phyloP scores from a whole-genome alignment of 2,113 vertebrate species.

The Microcebus ravelobensis region DNA sequence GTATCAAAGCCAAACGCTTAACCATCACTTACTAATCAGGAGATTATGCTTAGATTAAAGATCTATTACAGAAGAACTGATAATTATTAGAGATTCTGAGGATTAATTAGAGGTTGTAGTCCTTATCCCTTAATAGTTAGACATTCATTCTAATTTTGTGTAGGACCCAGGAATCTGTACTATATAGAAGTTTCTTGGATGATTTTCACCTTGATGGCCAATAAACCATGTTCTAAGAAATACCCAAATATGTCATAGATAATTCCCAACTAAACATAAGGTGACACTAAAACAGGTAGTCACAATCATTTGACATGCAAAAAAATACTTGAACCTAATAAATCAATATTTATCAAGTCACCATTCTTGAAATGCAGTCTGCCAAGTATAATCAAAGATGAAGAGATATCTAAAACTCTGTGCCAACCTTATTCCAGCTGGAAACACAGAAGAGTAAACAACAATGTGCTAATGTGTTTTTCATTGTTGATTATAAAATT shows the following conservation, averaged over 20 bases:
- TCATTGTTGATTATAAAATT: not conserved
- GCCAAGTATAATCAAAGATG: not conserved
- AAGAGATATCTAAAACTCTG: not conserved
- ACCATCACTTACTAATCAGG: not conserved
- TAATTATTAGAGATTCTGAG: not conserved
- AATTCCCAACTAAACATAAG: constrained; percentile 5
- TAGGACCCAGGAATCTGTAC: not conserved
- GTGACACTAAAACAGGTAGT: not conserved
- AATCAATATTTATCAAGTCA: constrained; percentile 42
- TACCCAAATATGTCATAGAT: not conserved
- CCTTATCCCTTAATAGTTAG: not conserved
- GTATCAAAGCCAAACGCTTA: not conserved
- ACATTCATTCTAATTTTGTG: not conserved
- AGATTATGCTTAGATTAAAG: not conserved
- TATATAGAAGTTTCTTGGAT: not conserved
- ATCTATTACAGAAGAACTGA: not conserved
- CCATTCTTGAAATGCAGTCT: not conserved
- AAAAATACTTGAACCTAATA: constrained; percentile 14
- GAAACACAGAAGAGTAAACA: not conserved
- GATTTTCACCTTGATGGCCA: not conserved
- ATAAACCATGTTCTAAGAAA: not conserved
- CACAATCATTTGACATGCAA: not conserved
- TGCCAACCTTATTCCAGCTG: not conserved
- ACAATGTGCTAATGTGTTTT: not conserved
- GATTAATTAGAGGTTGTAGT: not conserved